phyloP scores from a whole-genome alignment of 2,113 vertebrate species.

The Campylorhamphus procurvoides region DNA sequence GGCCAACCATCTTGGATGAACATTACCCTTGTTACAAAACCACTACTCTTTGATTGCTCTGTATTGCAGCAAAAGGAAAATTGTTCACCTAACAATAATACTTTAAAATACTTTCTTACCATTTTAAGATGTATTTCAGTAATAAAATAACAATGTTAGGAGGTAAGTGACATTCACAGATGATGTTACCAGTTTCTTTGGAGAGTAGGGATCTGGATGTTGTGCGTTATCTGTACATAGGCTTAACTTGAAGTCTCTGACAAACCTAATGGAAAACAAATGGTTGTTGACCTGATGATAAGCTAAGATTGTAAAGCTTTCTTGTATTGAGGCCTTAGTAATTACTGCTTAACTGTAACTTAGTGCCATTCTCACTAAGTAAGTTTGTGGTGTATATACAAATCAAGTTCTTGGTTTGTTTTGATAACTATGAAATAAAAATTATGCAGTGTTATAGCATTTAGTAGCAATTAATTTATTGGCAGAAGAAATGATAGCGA shows the following conservation, averaged over 20 bases:
- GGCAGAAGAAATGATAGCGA: not conserved
- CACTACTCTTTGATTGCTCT: not conserved
- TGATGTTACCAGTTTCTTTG: not conserved
- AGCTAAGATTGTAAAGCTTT: not conserved
- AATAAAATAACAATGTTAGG: not conserved
- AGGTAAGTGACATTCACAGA: not conserved
- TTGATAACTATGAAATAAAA: not conserved
- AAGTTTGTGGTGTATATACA: not conserved
- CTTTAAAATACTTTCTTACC: not conserved
- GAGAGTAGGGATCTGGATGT: not conserved
- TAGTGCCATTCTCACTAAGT: not conserved
- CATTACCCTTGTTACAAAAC: not conserved
- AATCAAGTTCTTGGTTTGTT: not conserved
- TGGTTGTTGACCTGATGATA: not conserved
- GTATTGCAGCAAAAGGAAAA: not conserved
- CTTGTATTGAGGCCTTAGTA: not conserved
- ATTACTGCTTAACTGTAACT: not conserved
- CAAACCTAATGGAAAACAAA: not conserved
- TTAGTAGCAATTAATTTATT: not conserved
- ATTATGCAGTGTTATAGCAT: not conserved
- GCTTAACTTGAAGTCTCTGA: not conserved
- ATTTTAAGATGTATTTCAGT: not conserved
- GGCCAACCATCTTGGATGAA: rapidly evolving
- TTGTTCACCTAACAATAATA: not conserved
- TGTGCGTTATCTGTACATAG: not conserved